Base-by-base conservation (phyloP, 2,797 vertebrate species). In the Meriones psammophilus region DNA sequence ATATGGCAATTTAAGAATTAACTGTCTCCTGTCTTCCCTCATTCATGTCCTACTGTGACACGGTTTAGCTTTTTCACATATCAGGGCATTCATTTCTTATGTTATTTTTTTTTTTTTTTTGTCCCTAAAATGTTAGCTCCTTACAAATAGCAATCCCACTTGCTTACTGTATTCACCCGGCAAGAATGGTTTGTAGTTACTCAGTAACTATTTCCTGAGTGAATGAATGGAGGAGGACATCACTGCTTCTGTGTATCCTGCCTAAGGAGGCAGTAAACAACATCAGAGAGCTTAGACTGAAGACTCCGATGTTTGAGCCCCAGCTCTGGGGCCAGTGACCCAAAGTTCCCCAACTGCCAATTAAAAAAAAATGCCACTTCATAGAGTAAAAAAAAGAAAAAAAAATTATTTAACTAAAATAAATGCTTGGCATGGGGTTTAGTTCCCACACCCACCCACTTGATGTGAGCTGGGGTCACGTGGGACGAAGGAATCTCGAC, bases 61-160 rank as follows among this genome's bases (percentile, higher is more conserved):
- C 1, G 4, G 42, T 33, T 90, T 36, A 4, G 62, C 46, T 68
- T 92, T 74, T 76, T 54, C 2, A 66, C 7, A 20, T 42, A 39
- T 14, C 76, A 24, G 54, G 66, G 26, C 28, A 33, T 4, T 88
- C 88, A 33, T 89, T 92, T 91, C 68, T 94, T 69, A 8, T 88
- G 26, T 42, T 46, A 5, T 14, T 42, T 46, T 74, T 42, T n/a
- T n/a, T n/a, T n/a, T n/a, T n/a, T n/a, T n/a, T n/a, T n/a, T n/a
- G n/a, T n/a, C n/a, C n/a, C 62, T 84, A 60, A 80, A 84, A 76
- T 58, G 22, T 91, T 60, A 91, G 22, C 88, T 77, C 91, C 80
- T 76, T 87, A 81, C 46, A 84, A 80, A 94, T 20, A 92, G 64
- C 78, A 50, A 42, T 12, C n/a, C 85, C 88, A 39, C 66, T 30